Conservation (phyloP, 2,888 invertebrate species). For the Cephus runcator region DNA sequence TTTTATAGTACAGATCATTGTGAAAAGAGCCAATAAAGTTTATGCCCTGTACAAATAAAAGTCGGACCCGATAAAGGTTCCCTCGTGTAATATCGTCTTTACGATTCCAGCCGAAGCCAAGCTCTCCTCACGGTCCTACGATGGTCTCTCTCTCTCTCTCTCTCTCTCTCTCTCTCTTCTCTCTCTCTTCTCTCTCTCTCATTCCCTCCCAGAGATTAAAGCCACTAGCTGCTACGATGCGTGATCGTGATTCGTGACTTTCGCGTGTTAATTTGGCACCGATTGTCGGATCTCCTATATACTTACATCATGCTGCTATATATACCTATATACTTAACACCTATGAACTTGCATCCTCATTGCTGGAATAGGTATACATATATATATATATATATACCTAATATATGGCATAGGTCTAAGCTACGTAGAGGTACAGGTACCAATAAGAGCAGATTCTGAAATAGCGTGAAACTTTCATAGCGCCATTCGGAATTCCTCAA, state of each 20-base stretch:
- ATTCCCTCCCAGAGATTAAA: too few species aligned
- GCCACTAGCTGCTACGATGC: background rate
- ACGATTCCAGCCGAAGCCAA: conserved; percentile 1
- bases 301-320: conserved; percentile 20
- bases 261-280: conserved; percentile 31
- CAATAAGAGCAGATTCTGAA: too few species aligned
- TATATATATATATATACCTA: too few species aligned
- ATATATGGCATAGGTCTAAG: too few species aligned
- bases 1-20: too few species aligned
- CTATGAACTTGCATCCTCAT: conserved; percentile 23
- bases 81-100: too few species aligned
- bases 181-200: background rate
- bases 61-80: too few species aligned
- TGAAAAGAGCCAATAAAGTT: too few species aligned
- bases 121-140: background rate
- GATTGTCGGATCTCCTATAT: conserved; percentile 23
- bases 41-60: too few species aligned
- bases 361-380: background rate
- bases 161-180: background rate
- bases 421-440: too few species aligned
- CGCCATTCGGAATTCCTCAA: too few species aligned
- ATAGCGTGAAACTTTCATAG: too few species aligned
- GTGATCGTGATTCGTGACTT: conserved; percentile 27
- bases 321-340: conserved; percentile 32
- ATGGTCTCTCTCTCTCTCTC: background rate